Evolutionary conservation across 2,113 vertebrate genomes (phyloP).

Genomic region (Prinia subflava): DNA sequence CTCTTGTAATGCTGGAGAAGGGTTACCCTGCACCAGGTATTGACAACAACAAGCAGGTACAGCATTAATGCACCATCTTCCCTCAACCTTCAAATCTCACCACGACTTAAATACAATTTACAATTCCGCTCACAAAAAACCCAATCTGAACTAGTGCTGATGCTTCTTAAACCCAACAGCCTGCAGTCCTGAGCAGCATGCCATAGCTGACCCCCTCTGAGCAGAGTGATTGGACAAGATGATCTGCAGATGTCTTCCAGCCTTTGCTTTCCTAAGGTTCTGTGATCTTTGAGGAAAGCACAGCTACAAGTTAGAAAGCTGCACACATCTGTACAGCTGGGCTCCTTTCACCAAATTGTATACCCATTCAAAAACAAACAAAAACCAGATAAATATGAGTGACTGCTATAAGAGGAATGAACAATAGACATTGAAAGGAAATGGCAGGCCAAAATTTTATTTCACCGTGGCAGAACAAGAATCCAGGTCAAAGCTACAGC

Average conservation of each 20-base stretch:
- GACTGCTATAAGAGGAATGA: background rate
- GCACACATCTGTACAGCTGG: background rate
- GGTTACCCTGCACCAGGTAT: background rate
- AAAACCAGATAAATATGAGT: background rate
- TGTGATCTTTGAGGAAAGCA: background rate
- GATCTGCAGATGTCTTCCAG: background rate
- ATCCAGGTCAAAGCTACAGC: background rate
- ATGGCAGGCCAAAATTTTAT: background rate
- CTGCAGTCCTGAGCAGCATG: background rate
- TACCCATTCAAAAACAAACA: background rate
- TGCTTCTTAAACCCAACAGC: background rate
- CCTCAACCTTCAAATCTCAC: background rate
- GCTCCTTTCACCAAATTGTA: background rate
- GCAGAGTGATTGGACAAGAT: background rate
- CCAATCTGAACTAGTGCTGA: background rate
- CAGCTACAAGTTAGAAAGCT: background rate
- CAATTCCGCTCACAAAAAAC: background rate
- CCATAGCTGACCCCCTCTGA: background rate
- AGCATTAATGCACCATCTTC: fast-evolving
- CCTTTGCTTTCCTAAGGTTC: background rate
- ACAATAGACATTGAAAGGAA: background rate
- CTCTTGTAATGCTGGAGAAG: background rate
- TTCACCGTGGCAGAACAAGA: background rate
- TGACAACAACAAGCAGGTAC: background rate
- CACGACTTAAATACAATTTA: background rate